Conservation (phyloP, 2,888 invertebrate genomes). For the Ormyrus thymus region DNA sequence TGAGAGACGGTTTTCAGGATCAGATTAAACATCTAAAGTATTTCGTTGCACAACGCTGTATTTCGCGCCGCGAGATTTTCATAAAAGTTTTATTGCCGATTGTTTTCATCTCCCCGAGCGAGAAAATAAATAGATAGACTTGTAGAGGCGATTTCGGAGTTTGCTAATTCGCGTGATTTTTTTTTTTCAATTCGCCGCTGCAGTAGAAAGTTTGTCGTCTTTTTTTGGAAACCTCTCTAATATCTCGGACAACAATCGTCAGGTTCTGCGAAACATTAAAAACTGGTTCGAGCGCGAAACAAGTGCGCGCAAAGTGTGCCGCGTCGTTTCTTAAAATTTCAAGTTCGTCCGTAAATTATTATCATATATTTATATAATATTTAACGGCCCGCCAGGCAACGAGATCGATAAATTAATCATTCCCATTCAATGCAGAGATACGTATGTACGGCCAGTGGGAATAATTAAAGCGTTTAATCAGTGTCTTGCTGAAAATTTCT, state of each 20-base stretch:
- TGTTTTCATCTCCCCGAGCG: background rate
- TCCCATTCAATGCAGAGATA: background rate
- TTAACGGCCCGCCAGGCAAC: background rate
- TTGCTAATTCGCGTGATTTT: background rate
- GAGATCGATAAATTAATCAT: background rate
- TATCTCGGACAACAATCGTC: slow-evolving; percentile 22
- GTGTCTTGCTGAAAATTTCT: slow-evolving; percentile 1
- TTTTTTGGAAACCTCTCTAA: slow-evolving; percentile 1
- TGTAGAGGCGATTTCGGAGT: background rate
- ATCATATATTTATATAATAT: slow-evolving; percentile 16
- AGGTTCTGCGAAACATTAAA: slow-evolving; percentile 31
- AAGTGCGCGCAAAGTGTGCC: slow-evolving; percentile 5
- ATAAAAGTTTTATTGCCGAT: background rate
- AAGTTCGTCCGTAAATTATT: background rate
- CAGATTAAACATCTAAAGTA: background rate
- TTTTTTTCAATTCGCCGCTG: background rate
- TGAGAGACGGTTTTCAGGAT: background rate
- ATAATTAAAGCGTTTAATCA: background rate
- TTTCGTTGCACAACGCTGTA: background rate
- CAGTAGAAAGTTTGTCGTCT: slow-evolving; percentile 20
- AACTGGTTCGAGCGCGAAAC: slow-evolving; percentile 8
- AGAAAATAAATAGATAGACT: background rate
- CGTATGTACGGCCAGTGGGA: background rate
- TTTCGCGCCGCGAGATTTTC: background rate
- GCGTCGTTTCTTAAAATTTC: background rate